phyloP scores from a whole-genome alignment of 1,140 invertebrate species.

The Dendroctonus valens region DNA sequence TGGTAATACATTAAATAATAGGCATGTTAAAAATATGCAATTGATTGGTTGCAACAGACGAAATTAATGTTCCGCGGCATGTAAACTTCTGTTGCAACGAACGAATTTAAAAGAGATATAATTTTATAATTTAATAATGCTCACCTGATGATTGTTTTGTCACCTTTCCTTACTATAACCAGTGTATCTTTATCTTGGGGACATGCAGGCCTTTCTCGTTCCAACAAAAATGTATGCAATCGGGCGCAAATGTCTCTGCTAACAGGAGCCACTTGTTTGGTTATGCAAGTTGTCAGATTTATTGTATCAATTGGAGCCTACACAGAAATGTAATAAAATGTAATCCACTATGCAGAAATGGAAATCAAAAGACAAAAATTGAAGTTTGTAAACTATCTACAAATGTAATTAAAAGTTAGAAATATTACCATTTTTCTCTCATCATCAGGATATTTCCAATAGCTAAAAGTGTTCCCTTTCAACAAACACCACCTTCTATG shows the following conservation, averaged over 20 bases:
- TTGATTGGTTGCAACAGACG: no score
- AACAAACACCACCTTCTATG: constrained; percentile 88
- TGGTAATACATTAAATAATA: no score
- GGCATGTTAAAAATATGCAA: no score
- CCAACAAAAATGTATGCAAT: constrained; percentile 82
- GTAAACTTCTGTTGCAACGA: no score
- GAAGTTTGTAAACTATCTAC: no score
- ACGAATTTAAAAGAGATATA: no score
- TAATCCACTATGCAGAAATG: neutral
- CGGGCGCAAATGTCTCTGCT: constrained; percentile 86
- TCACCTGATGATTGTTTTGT: constrained; percentile 61
- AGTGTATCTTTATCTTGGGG: constrained; percentile 68
- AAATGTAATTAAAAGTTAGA: neutral
- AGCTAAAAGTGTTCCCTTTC: constrained; percentile 71
- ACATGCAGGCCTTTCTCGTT: constrained; percentile 62
- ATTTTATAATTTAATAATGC: constrained; percentile 8
- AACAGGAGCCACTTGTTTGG: constrained; percentile 71
- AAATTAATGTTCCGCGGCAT: no score
- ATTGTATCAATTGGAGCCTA: constrained; percentile 78
- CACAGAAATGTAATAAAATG: constrained; percentile 14
- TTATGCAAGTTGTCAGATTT: constrained; percentile 73
- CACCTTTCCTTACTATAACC: constrained; percentile 58
- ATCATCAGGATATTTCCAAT: constrained; percentile 95
- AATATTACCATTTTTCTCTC: constrained; percentile 73
- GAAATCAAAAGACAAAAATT: neutral